These are phyloP conservation scores for Tortricodes alternella DNA, from an alignment of 2,888 invertebrate species.

Conservation along the genomic window DNA sequence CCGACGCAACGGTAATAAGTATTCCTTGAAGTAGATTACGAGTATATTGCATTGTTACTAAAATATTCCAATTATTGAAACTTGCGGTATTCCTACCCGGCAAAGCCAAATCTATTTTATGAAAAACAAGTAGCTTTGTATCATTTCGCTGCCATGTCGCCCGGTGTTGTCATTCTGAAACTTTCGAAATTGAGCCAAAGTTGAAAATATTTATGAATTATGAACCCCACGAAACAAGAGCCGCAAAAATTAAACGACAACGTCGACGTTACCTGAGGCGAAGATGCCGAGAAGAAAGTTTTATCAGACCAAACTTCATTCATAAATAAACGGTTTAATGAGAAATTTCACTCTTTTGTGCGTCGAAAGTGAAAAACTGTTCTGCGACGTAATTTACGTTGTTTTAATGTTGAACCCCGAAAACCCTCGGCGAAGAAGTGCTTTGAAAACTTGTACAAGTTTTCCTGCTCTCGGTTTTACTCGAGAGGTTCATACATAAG, in stretches of 20 bases:
- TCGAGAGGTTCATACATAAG: constrained; percentile 46
- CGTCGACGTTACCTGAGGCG: constrained; percentile 14
- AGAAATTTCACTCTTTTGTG: constrained; percentile 30
- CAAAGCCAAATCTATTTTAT: neutral
- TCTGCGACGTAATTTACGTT: constrained; percentile 20
- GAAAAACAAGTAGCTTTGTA: neutral
- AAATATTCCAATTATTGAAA: neutral
- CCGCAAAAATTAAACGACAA: constrained; percentile 27
- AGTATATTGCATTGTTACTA: too few species aligned
- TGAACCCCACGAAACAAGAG: constrained; percentile 16
- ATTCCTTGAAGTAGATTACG: too few species aligned
- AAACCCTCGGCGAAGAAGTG: constrained; percentile 14
- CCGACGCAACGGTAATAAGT: too few species aligned
- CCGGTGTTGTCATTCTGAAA: constrained; percentile 1
- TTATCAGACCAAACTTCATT: constrained; percentile 28
- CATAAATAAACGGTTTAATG: constrained; percentile 29
- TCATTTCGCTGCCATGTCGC: neutral
- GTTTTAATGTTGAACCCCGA: constrained; percentile 17
- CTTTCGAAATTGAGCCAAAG: constrained; percentile 4
- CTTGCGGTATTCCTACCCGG: neutral
- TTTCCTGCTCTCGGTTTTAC: constrained; percentile 26
- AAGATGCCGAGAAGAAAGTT: constrained; percentile 24
- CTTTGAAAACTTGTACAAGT: constrained; percentile 15
- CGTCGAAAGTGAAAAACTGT: constrained; percentile 26
- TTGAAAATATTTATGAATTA: constrained; percentile 16